Conservation (phyloP, 2,797 vertebrate genomes). For the Parauchenoglanis ngamensis region DNA sequence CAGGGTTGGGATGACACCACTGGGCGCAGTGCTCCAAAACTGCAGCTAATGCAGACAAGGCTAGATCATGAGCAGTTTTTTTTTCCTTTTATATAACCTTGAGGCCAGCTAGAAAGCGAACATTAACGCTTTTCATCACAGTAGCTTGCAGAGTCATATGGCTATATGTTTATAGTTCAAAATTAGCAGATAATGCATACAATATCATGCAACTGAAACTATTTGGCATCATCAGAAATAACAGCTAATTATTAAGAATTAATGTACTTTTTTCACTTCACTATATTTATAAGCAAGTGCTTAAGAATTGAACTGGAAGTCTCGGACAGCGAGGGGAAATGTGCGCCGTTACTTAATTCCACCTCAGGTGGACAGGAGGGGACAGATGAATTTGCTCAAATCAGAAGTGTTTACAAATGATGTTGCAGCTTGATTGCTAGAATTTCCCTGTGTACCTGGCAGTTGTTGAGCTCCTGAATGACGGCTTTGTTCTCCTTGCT, state of each 20-base stretch:
- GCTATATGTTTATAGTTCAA: background rate
- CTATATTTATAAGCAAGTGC: background rate
- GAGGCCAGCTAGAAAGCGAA: background rate
- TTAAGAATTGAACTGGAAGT: background rate
- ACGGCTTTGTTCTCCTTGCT: conserved; percentile 98
- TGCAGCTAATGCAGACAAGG: no score
- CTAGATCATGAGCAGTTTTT: no score
- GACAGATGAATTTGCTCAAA: background rate
- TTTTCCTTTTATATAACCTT: no score
- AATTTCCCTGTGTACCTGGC: conserved; percentile 82
- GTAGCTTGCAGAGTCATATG: background rate
- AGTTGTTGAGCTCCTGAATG: conserved; percentile 98
- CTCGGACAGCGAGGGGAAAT: background rate
- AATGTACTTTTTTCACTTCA: no score
- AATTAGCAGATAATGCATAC: no score
- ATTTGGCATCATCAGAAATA: no score
- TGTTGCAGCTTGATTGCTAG: background rate
- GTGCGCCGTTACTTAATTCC: no score
- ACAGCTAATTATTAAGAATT: no score
- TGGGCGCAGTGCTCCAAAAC: no score
- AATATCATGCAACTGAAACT: no score
- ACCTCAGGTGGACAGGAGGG: background rate
- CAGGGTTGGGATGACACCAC: no score
- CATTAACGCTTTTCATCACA: background rate
- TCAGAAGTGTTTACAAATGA: background rate